Conservation (phyloP, 2,888 invertebrate genomes). For the Limulus polyphemus region DNA sequence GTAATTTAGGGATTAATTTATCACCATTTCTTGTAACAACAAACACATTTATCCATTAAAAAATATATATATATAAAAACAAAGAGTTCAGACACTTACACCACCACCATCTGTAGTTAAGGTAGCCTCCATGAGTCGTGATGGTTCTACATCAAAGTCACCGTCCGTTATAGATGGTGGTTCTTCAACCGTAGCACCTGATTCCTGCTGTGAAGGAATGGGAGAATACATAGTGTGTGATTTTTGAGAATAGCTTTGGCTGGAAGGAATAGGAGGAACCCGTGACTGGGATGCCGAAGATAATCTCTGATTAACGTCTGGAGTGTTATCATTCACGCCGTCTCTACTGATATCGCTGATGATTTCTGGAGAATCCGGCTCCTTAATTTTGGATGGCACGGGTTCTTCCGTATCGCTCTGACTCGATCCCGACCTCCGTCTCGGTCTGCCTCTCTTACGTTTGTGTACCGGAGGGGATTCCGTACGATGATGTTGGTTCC, state of each 20-base stretch:
- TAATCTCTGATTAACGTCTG: too few species aligned
- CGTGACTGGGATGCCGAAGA: slow-evolving; percentile 14
- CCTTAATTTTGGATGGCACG: slow-evolving; percentile 20
- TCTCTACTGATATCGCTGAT: slow-evolving; percentile 9
- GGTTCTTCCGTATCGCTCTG: slow-evolving; percentile 17
- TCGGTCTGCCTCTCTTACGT: slow-evolving; percentile 20
- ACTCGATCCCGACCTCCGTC: slow-evolving; percentile 19
- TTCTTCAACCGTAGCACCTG: slow-evolving; percentile 12
- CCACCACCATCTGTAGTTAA: slow-evolving; percentile 14
- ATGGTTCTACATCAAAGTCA: slow-evolving; percentile 17
- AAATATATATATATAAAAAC: too few species aligned
- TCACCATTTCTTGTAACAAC: too few species aligned
- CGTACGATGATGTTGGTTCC: slow-evolving; percentile 9
- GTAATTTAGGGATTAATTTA: too few species aligned
- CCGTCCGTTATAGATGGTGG: slow-evolving; percentile 17
- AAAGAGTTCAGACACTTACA: too few species aligned
- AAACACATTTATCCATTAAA: too few species aligned
- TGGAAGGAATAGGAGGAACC: slow-evolving; percentile 18
- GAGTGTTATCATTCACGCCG: too few species aligned
- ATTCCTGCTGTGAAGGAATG: slow-evolving; percentile 13
- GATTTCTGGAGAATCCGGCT: slow-evolving; percentile 20
- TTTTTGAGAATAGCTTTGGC: slow-evolving; percentile 11
- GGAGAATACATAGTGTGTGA: slow-evolving; percentile 16
- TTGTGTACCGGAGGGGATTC: slow-evolving; percentile 20
- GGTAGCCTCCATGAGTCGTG: slow-evolving; percentile 21